A percentile compares a stretch with the other conserved stretches of the same genome.
phyloP scores from a whole-genome alignment of 1,140 invertebrate genomes.

The Branchinecta lindahli region DNA sequence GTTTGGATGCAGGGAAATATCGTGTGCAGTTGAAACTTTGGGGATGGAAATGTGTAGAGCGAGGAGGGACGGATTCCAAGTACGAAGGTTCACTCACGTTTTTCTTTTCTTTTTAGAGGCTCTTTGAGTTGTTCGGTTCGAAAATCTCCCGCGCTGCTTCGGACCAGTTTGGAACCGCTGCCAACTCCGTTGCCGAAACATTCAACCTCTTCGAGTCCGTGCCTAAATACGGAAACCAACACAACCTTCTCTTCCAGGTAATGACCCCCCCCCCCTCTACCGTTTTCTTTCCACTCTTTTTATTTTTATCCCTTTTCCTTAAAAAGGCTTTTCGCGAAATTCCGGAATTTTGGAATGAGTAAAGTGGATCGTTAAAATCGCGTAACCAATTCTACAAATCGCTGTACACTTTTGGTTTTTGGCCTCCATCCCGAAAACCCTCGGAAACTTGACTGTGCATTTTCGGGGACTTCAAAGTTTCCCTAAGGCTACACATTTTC shows the following conservation, averaged over 20 bases:
- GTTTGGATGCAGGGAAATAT: too few relatives aligned
- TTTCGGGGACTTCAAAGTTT: too few relatives aligned
- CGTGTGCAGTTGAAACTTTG: too few relatives aligned
- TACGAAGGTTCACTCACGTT: not conserved
- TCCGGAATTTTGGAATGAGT: not conserved
- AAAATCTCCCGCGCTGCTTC: not conserved
- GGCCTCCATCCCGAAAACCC: too few relatives aligned
- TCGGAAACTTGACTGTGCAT: too few relatives aligned
- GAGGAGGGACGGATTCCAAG: too few relatives aligned
- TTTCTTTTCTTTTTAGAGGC: constrained; percentile 28
- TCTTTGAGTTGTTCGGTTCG: constrained; percentile 33
- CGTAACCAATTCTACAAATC: not conserved
- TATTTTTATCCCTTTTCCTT: too few relatives aligned
- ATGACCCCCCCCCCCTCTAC: constrained; percentile 20
- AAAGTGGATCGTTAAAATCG: not conserved
- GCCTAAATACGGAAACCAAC: constrained; percentile 43
- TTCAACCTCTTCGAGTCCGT: constrained; percentile 55
- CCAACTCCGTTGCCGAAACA: constrained; percentile 28
- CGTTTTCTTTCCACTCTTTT: not conserved
- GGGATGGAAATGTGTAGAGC: too few relatives aligned
- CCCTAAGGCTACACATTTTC: too few relatives aligned
- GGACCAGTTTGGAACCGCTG: not conserved
- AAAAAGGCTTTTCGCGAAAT: too few relatives aligned
- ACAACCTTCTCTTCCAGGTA: constrained; percentile 53
- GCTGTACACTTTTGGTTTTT: too few relatives aligned